Evolutionary conservation across 2,888 invertebrate genomes (phyloP).

Genomic region (Metellina segmentata): DNA sequence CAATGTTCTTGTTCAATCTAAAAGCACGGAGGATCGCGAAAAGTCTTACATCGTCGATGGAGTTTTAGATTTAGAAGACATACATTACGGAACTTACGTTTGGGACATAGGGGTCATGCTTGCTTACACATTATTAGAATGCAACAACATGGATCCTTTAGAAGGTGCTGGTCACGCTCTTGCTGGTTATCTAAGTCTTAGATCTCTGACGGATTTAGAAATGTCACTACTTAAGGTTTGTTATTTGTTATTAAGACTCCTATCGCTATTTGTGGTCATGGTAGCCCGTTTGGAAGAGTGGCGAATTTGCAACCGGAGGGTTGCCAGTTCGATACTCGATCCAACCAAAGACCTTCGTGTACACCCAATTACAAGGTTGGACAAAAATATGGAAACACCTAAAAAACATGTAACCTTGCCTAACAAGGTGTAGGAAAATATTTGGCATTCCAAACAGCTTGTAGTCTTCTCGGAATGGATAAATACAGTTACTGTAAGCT

Average conservation of each 20-base stretch:
- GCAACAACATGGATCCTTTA: conserved; percentile 84
- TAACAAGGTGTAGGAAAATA: no score
- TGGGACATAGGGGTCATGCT: conserved; percentile 92
- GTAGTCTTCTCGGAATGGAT: no score
- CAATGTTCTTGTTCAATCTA: conserved; percentile 86
- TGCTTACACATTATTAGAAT: conserved; percentile 89
- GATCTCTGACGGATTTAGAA: conserved; percentile 82
- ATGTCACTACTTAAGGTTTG: conserved; percentile 48
- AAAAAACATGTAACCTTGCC: no score
- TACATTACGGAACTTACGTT: conserved; percentile 86
- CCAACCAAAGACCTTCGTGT: neutral
- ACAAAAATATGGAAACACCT: no score
- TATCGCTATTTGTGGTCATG: neutral
- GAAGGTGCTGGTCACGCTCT: conserved; percentile 84
- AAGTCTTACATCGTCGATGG: conserved; percentile 84
- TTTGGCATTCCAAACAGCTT: no score
- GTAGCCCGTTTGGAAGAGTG: no score
- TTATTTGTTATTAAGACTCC: neutral
- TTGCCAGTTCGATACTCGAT: neutral
- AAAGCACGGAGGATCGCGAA: conserved; percentile 79
- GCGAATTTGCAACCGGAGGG: no score
- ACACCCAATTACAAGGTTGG: no score
- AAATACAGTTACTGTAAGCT: no score
- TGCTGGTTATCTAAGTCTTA: conserved; percentile 87
- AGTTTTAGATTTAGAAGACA: conserved; percentile 93